Evolutionary conservation across 2,113 vertebrate genomes (phyloP), one percentile per base, ranked within the genome.

Genomic region (Platysternon megacephalum): DNA sequence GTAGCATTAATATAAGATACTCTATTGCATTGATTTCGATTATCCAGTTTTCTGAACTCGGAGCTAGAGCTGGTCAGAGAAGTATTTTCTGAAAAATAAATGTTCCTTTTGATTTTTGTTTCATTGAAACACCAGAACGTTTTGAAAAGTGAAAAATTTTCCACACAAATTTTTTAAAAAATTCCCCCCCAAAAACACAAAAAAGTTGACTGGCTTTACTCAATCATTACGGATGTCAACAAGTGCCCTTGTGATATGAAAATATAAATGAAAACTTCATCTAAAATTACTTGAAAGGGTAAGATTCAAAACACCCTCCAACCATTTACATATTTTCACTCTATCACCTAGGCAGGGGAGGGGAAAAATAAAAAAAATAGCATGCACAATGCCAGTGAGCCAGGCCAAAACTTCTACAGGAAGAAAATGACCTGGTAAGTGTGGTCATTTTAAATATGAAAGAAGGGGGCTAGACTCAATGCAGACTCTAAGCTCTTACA

Each of bases 401-500:
- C 0, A 53, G 1, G 17, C 5, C 58, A 5, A 4, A 48, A 51
- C 7, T n/a, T 17, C 17, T 74, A 21, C 48, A 44, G 39, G 42
- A 68, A 8, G 44, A 19, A 17, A n/a, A 3, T 24, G 58, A 61
- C 58, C 16, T 61, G 0, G 1, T 11, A 0, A 0, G 1, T 22
- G 17, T 2, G 11, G 11, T 21, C 26, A 1, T 0, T 2, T 7
- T 11, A 8, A 9, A 2, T 0, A 0, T 6, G 80, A 11, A 35
- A 2, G 2, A 2, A 84, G 49, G 2, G 1, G 3, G 5, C 35
- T 68, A 12, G 19, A 32, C 13, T 32, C 29, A 32, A 14, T 32
- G 32, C 58, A 61, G 29, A 14, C 74, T 0, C 1, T 0, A 1
- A 82, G 56, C 44, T 88, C 44, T 53, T 13, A 24, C 46, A 5